A percentile compares a stretch with the other conserved stretches of the same genome.
These are phyloP conservation scores for Dioctria rufipes DNA, from an alignment of 2,888 invertebrate genomes.

Conservation along the genomic window DNA sequence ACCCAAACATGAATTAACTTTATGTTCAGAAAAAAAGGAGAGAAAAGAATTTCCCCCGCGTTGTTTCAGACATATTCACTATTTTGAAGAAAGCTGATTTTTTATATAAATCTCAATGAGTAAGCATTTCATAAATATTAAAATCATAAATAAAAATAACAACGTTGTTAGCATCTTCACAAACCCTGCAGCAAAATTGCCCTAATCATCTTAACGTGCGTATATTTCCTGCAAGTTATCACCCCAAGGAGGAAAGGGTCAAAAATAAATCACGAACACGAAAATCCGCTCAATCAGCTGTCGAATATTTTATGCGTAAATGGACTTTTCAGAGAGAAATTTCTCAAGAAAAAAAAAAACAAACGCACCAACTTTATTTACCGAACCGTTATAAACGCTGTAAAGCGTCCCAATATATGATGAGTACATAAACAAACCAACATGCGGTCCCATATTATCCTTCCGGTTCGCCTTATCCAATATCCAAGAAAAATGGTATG, in stretches of 20 bases:
- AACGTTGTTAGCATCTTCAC: no score
- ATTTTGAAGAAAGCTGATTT: no score
- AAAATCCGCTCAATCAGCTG: constrained; percentile 36
- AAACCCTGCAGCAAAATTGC: no score
- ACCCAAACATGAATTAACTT: no score
- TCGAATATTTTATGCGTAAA: constrained; percentile 27
- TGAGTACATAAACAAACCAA: constrained; percentile 16
- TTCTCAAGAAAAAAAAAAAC: background rate
- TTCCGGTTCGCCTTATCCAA: constrained; percentile 1
- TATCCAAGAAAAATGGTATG: background rate
- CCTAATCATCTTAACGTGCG: no score
- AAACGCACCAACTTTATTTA: background rate
- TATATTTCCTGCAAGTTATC: no score
- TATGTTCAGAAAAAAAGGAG: no score
- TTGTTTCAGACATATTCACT: no score
- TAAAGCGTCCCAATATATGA: background rate
- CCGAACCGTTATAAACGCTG: background rate
- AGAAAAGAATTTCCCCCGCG: no score
- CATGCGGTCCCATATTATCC: constrained; percentile 19
- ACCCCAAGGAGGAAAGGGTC: background rate
- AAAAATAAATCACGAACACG: constrained; percentile 24
- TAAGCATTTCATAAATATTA: no score
- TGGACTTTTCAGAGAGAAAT: background rate
- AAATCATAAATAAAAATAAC: no score
- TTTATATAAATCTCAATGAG: no score